Percentiles rank a stretch among this genome's conserved stretches.
Evolutionary conservation across 2,797 vertebrate genomes (phyloP).

Genomic region (Tarsius wallacei): DNA sequence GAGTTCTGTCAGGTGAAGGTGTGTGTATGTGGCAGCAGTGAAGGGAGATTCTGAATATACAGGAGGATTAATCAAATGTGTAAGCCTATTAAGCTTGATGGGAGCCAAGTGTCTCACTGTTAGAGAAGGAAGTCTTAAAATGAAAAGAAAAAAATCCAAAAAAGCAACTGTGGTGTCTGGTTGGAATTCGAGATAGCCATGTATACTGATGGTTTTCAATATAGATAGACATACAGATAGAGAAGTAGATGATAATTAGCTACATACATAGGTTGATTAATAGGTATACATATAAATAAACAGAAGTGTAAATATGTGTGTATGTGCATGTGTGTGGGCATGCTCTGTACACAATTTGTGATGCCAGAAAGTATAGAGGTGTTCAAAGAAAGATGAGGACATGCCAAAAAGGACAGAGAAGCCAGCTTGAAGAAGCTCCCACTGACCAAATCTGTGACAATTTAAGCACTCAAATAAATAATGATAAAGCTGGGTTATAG

Average conservation of each 20-base stretch:
- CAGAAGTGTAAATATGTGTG: not conserved
- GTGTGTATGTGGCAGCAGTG: not conserved
- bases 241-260: not conserved
- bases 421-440: not conserved
- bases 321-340: not conserved
- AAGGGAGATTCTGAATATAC: not conserved
- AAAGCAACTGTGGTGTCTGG: not conserved
- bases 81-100: not conserved
- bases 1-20: not conserved
- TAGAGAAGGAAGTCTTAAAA: not conserved
- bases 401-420: not conserved
- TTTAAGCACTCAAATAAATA: not conserved
- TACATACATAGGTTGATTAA: not conserved
- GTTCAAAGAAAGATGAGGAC: not conserved
- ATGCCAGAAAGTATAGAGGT: not conserved
- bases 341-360: not conserved
- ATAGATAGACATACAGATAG: not conserved
- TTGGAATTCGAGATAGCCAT: not conserved
- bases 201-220: not conserved
- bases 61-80: not conserved
- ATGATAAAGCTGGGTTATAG: not conserved
- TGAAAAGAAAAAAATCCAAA: not conserved
- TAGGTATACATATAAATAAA: not conserved
- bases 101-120: not conserved
- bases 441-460: not conserved